phyloP scores from a whole-genome alignment of 2,113 vertebrate genomes.

The Tachuris rubrigastra region DNA sequence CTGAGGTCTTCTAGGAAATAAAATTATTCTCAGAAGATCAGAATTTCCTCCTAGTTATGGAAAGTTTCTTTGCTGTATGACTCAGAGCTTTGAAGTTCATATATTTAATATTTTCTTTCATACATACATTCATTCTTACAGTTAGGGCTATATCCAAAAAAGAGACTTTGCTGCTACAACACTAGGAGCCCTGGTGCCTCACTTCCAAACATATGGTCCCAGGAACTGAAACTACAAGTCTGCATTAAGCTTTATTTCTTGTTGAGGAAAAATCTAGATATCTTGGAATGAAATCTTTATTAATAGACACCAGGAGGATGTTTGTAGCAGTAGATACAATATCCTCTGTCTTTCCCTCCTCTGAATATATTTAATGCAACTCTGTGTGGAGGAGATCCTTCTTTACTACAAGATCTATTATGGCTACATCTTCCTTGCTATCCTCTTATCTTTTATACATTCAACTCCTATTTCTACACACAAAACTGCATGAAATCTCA shows the following conservation, averaged over 20 bases:
- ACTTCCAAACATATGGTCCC: neutral
- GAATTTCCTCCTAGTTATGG: neutral
- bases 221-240: neutral
- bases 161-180: neutral
- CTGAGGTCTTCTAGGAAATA: neutral
- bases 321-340: neutral
- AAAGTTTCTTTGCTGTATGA: neutral
- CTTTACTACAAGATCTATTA: neutral
- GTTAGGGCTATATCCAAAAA: neutral
- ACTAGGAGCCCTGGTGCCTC: neutral
- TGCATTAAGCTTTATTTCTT: neutral
- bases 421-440: neutral
- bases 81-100: conserved; percentile 6
- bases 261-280: neutral
- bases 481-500: neutral
- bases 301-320: neutral
- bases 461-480: neutral
- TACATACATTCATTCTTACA: neutral
- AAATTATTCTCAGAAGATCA: neutral
- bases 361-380: neutral
- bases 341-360: neutral
- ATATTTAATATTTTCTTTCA: neutral
- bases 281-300: neutral
- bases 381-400: neutral
- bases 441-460: neutral